Evolutionary conservation across 1,140 invertebrate species (phyloP).

Genomic region (Scaptomyza pallida): DNA sequence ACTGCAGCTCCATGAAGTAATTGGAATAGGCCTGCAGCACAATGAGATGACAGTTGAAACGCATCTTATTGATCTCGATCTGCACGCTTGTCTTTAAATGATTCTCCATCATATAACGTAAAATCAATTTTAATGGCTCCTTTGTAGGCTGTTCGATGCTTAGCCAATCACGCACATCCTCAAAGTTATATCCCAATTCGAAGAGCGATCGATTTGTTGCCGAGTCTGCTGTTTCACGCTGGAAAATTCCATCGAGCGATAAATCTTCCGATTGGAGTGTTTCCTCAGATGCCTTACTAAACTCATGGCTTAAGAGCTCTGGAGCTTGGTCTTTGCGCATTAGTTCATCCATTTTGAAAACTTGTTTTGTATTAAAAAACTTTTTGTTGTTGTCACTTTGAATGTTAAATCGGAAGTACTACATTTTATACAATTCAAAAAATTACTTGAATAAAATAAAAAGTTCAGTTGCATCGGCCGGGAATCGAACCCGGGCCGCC

Average conservation of each 20-base stretch:
- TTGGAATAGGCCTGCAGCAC: conserved; percentile 74
- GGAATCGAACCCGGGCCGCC: conserved; percentile 94
- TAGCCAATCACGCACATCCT: conserved; percentile 54
- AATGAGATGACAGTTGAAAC: conserved; percentile 72
- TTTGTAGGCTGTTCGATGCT: conserved; percentile 56
- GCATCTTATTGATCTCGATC: conserved; percentile 65
- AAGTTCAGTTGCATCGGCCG: conserved; percentile 85
- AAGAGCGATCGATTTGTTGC: conserved; percentile 46
- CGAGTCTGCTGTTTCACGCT: background rate
- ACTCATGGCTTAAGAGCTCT: conserved; percentile 6
- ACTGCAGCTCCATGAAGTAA: conserved; percentile 57
- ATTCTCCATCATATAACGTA: conserved; percentile 67
- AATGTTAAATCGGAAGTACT: background rate
- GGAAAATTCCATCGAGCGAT: too few species aligned
- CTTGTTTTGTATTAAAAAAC: background rate
- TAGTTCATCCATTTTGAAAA: conserved; percentile 49
- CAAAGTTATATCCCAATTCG: conserved; percentile 55
- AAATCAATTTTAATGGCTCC: conserved; percentile 28
- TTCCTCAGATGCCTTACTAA: conserved; percentile 22
- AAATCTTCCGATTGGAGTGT: too few species aligned
- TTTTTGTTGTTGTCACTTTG: conserved; percentile 3
- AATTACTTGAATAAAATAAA: conserved; percentile 7
- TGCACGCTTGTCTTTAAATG: conserved; percentile 67
- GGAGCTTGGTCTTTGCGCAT: conserved; percentile 16
- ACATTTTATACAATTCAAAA: background rate